Evolutionary conservation across 2,113 vertebrate genomes (phyloP).

Genomic region (Sinocyclocheilus grahami): DNA sequence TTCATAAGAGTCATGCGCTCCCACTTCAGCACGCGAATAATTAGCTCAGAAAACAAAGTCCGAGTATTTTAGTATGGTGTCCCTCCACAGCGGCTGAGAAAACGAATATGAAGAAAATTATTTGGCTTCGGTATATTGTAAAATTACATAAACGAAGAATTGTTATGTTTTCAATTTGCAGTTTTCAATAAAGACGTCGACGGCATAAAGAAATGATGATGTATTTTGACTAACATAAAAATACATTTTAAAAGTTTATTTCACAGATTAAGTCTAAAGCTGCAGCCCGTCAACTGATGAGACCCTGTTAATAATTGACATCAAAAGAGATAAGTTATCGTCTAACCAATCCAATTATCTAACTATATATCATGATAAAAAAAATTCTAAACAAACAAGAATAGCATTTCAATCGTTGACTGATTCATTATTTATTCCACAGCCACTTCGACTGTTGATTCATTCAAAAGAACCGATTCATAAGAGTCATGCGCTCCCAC

Average conservation of each 20-base stretch:
- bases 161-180: too few relatives aligned
- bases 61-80: neutral
- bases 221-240: neutral
- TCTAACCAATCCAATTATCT: neutral
- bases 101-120: neutral
- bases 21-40: neutral
- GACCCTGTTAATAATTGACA: neutral
- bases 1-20: neutral
- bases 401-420: neutral
- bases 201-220: neutral
- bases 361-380: neutral
- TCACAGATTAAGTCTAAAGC: neutral
- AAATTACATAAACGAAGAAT: neutral
- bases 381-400: neutral
- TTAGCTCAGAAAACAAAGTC: neutral
- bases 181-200: neutral
- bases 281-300: neutral
- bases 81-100: neutral
- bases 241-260: neutral
- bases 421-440: neutral
- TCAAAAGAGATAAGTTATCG: neutral
- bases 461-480: constrained; percentile 7
- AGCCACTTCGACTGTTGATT: neutral
- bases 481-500: neutral
- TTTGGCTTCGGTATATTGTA: neutral